Percentiles rank a stretch among this genome's conserved stretches.
These are phyloP conservation scores for Novumbra hubbsi DNA, from an alignment of 2,797 vertebrate genomes.

Conservation along the genomic window DNA sequence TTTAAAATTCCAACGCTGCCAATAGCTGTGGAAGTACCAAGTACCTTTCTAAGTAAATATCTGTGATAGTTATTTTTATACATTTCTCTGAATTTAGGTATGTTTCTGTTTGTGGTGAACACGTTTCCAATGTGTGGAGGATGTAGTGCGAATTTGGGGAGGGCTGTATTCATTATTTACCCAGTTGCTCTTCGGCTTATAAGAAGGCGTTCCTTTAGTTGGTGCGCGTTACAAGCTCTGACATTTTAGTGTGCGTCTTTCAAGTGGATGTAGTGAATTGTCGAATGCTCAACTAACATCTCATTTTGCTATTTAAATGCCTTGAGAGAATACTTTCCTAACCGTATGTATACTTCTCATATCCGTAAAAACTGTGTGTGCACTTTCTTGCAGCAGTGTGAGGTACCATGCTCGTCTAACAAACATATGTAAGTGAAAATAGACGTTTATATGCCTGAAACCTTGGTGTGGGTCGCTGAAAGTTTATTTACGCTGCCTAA, in stretches of 20 bases:
- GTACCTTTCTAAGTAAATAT: slow-evolving; percentile 21
- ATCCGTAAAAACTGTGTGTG: slow-evolving; percentile 6
- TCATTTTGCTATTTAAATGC: slow-evolving; percentile 46
- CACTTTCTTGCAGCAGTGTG: neutral
- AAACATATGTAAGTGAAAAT: no score
- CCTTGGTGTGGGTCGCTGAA: no score
- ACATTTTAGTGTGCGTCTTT: slow-evolving; percentile 1
- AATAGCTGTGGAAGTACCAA: neutral
- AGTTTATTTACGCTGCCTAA: no score
- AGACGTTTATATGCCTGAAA: no score
- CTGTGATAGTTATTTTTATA: neutral
- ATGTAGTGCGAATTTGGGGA: slow-evolving; percentile 35
- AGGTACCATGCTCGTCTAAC: no score
- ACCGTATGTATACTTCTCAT: slow-evolving; percentile 55
- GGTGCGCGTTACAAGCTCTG: slow-evolving; percentile 18
- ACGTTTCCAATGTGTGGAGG: slow-evolving; percentile 35
- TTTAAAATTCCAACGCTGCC: slow-evolving; percentile 22
- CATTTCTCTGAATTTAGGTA: neutral
- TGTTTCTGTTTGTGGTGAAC: neutral
- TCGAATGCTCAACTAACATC: slow-evolving; percentile 43
- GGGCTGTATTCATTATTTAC: slow-evolving; percentile 10
- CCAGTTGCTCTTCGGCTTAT: slow-evolving; percentile 67
- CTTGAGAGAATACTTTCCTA: slow-evolving; percentile 41
- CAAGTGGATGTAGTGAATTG: slow-evolving; percentile 57
- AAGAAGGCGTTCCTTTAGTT: slow-evolving; percentile 55